Conservation (phyloP, 2,797 vertebrate genomes). For the Meriones psammophilus region DNA sequence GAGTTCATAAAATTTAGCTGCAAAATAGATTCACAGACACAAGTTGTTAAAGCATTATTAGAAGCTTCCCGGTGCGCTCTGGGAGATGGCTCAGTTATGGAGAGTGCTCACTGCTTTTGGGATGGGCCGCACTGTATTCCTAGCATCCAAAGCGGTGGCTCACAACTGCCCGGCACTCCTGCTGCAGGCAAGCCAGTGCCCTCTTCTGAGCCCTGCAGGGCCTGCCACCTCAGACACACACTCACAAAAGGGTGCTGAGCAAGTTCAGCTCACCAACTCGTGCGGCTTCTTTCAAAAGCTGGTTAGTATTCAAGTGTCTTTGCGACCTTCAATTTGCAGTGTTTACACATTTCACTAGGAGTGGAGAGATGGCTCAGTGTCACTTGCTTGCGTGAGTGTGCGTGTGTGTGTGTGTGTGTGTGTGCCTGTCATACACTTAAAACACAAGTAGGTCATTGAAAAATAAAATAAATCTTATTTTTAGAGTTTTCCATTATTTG, state of each 20-base stretch:
- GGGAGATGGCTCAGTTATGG: neutral
- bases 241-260: neutral
- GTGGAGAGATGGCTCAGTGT: neutral
- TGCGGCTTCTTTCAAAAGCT: neutral
- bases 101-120: neutral
- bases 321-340: neutral
- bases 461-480: neutral
- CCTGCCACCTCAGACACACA: neutral
- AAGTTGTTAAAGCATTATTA: neutral
- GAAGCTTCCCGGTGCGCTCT: too few relatives aligned
- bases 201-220: neutral
- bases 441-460: neutral
- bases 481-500: neutral
- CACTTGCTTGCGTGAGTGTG: too few relatives aligned
- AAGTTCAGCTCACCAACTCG: neutral
- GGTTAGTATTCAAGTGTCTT: neutral
- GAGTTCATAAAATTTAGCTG: neutral
- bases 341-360: neutral
- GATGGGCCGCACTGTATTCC: neutral
- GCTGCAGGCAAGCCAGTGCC: neutral
- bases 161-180: neutral
- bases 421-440: too few relatives aligned
- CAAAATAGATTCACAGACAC: neutral
- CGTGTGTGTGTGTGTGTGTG: too few relatives aligned
- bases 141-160: neutral